Evolutionary conservation across 2,888 invertebrate species (phyloP).

Genomic region (Choristoneura rosaceana): DNA sequence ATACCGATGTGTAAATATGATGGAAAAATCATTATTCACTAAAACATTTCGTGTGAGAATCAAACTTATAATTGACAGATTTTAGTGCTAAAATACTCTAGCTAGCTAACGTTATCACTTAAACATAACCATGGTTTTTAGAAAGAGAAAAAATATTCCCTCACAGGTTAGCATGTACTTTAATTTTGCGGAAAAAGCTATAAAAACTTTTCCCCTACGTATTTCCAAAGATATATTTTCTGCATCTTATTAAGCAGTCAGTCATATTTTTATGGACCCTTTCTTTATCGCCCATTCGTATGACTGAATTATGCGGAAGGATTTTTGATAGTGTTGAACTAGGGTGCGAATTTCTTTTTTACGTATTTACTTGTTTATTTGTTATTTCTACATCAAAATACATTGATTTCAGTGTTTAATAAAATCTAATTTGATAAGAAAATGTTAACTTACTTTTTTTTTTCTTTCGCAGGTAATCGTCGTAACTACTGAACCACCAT

Average conservation of each 20-base stretch:
- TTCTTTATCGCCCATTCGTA: slow-evolving; percentile 25
- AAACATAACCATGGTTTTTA: background rate
- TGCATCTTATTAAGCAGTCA: slow-evolving; percentile 26
- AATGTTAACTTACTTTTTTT: background rate
- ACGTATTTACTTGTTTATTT: background rate
- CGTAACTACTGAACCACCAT: slow-evolving; percentile 29
- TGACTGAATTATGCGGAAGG: slow-evolving; percentile 21
- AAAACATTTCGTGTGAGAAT: too few relatives aligned
- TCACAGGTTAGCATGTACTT: background rate
- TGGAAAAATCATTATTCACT: too few relatives aligned
- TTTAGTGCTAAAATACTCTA: background rate
- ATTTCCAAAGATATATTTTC: background rate
- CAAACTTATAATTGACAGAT: too few relatives aligned
- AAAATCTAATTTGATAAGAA: background rate
- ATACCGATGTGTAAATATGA: too few relatives aligned
- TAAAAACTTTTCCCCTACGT: background rate
- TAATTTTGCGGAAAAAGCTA: background rate
- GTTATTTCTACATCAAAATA: background rate
- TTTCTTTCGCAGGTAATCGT: slow-evolving; percentile 31
- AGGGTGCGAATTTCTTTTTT: background rate
- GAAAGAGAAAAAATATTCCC: background rate
- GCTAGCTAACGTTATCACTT: too few relatives aligned
- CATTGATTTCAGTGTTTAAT: background rate
- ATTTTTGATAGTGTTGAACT: slow-evolving; percentile 18
- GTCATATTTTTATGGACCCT: slow-evolving; percentile 34